Conservation (phyloP, 92 coral and sea anemone genomes). For the Umimayanthus kanabou region DNA sequence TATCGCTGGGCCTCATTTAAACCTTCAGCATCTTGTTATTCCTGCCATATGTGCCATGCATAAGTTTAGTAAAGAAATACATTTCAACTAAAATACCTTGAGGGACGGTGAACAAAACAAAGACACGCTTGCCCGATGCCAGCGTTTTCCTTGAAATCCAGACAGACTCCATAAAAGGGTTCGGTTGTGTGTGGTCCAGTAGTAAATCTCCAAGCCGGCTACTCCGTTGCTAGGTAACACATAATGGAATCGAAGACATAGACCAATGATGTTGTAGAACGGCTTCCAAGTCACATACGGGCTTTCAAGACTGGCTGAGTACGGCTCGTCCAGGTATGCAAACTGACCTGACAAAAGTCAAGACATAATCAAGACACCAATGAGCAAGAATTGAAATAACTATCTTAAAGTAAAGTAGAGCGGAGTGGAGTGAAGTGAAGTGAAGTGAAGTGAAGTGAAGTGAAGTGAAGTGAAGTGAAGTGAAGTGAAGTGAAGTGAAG, state of each 20-base stretch:
- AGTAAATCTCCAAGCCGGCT: background rate
- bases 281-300: constrained; percentile 9
- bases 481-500: too few relatives aligned
- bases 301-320: constrained; percentile 1
- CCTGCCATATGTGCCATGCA: too few relatives aligned
- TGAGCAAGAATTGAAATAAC: too few relatives aligned
- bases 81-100: background rate
- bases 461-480: too few relatives aligned
- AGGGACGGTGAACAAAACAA: background rate
- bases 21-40: too few relatives aligned
- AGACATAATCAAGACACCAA: too few relatives aligned
- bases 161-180: constrained; percentile 1
- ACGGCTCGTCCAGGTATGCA: background rate
- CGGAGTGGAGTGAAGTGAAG: too few relatives aligned
- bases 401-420: too few relatives aligned
- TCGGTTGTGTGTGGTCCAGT: background rate
- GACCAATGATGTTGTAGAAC: background rate
- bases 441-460: too few relatives aligned
- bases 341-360: background rate
- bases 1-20: too few relatives aligned
- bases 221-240: background rate
- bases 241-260: constrained; percentile 16
- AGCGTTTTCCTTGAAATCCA: constrained; percentile 12
- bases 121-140: constrained; percentile 1
- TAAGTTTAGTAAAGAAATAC: too few relatives aligned